Evolutionary conservation across 2,113 vertebrate genomes (phyloP).

Genomic region (Rhinichthys klamathensis): DNA sequence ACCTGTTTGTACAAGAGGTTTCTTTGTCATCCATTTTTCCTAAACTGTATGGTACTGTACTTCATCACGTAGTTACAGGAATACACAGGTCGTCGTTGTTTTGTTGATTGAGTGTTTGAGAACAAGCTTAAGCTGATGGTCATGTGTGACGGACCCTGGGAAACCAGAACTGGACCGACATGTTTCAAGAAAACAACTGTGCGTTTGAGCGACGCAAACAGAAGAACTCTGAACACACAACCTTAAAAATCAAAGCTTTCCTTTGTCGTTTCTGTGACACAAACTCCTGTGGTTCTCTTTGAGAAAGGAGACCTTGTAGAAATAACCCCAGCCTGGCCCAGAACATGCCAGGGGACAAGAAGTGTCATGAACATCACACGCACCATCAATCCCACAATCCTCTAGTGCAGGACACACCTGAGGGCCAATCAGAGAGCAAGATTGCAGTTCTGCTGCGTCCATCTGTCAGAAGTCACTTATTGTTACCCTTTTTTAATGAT

Average conservation of each 20-base stretch:
- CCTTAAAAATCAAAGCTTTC: background rate
- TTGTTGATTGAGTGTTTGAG: background rate
- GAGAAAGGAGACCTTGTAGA: background rate
- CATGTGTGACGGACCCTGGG: constrained; percentile 14
- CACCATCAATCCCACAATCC: constrained; percentile 40
- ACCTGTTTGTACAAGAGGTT: constrained; percentile 52
- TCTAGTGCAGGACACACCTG: constrained; percentile 16
- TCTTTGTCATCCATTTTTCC: background rate
- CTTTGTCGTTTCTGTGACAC: background rate
- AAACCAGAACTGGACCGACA: background rate
- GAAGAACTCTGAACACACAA: constrained; percentile 6
- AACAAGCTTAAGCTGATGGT: background rate
- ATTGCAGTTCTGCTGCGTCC: background rate
- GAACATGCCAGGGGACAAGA: constrained; percentile 37
- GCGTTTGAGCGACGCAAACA: no score
- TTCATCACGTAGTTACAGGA: background rate
- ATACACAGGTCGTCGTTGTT: background rate
- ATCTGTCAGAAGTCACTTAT: constrained; percentile 20
- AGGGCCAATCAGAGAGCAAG: constrained; percentile 22
- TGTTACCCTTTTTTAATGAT: background rate
- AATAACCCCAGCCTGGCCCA: constrained; percentile 46
- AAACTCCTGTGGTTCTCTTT: background rate
- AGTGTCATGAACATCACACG: constrained; percentile 24
- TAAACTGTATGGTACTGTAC: background rate
- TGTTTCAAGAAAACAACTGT: constrained; percentile 17